Conservation (phyloP, 2,888 invertebrate genomes). For the Brenthis daphne region DNA sequence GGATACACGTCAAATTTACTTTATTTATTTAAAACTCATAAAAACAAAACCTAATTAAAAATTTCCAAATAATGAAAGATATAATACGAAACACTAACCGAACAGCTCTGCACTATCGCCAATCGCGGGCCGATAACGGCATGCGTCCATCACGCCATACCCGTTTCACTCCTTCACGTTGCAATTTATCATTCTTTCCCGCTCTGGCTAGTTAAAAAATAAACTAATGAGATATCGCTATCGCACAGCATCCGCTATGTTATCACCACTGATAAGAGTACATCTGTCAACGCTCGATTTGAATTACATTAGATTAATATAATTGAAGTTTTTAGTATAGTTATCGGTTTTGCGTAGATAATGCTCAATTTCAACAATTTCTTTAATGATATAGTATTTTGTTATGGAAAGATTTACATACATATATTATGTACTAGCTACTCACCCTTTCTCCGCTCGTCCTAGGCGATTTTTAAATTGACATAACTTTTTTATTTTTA, state of each 20-base stretch:
- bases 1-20: too few relatives aligned
- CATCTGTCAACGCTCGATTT: slow-evolving; percentile 66
- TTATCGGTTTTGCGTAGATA: slow-evolving; percentile 22
- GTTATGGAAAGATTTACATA: too few relatives aligned
- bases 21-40: not conserved
- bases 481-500: too few relatives aligned
- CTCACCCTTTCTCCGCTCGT: too few relatives aligned
- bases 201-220: slow-evolving; percentile 66
- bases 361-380: not conserved
- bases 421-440: too few relatives aligned
- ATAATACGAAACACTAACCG: slow-evolving; percentile 28
- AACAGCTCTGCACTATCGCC: slow-evolving; percentile 42
- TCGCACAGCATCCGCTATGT: slow-evolving; percentile 68
- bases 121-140: slow-evolving; percentile 53
- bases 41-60: slow-evolving; percentile 12
- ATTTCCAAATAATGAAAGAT: slow-evolving; percentile 19
- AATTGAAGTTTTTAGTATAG: slow-evolving; percentile 26
- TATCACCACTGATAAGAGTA: slow-evolving; percentile 58
- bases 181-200: slow-evolving; percentile 51
- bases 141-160: slow-evolving; percentile 66
- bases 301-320: slow-evolving; percentile 40
- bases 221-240: slow-evolving; percentile 53
- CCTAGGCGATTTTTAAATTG: too few relatives aligned
- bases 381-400: not conserved
- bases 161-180: slow-evolving; percentile 54